These are phyloP conservation scores for Standfussiana lucernea DNA, from an alignment of 2,888 invertebrate genomes.

Conservation along the genomic window DNA sequence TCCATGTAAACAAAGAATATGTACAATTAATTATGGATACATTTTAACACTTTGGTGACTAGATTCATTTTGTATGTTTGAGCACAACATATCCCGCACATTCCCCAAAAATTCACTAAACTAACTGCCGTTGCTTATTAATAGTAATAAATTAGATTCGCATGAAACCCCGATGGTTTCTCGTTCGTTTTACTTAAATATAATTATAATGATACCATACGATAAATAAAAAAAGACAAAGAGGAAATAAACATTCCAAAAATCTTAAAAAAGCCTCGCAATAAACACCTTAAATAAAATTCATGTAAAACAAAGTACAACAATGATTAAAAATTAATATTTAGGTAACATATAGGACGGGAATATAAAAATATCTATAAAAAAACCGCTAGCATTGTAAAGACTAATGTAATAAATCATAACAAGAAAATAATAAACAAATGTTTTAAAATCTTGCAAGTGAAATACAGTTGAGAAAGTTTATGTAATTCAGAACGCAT, in stretches of 20 bases:
- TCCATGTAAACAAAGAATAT: conserved; percentile 70
- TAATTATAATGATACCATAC: conserved; percentile 81
- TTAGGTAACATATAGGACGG: conserved; percentile 30
- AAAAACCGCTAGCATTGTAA: conserved; percentile 61
- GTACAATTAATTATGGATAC: conserved; percentile 67
- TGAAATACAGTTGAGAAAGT: conserved; percentile 64
- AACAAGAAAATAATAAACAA: conserved; percentile 43
- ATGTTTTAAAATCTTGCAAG: conserved; percentile 42
- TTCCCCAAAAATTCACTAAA: conserved; percentile 73
- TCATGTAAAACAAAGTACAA: conserved; percentile 44
- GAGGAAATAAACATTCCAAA: conserved; percentile 77
- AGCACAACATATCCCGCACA: conserved; percentile 76
- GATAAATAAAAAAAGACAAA: conserved; percentile 69
- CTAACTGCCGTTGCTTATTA: conserved; percentile 65
- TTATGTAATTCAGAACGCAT: conserved; percentile 73
- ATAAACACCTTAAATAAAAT: conserved; percentile 49
- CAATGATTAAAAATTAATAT: conserved; percentile 39
- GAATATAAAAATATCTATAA: conserved; percentile 43
- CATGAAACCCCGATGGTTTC: conserved; percentile 69
- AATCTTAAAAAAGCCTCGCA: conserved; percentile 57
- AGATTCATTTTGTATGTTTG: conserved; percentile 83
- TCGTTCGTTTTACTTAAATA: conserved; percentile 74
- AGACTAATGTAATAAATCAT: conserved; percentile 45
- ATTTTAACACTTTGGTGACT: conserved; percentile 76
- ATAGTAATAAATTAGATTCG: conserved; percentile 51